Evolutionary conservation across 2,113 vertebrate species (phyloP).

Genomic region (Cyanistes caeruleus): DNA sequence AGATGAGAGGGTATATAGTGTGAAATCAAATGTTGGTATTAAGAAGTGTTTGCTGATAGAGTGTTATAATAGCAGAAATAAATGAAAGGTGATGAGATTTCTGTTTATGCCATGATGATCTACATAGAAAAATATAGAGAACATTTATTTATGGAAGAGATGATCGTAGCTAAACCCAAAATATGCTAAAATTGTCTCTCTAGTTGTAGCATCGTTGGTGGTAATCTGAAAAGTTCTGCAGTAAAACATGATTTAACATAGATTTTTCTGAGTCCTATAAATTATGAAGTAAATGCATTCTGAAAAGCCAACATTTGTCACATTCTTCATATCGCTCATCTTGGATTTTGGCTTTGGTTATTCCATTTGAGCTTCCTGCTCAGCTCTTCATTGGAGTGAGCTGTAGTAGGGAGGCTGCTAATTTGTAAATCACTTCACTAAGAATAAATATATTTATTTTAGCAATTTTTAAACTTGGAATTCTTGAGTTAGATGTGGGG

Average conservation of each 20-base stretch:
- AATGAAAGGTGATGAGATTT: neutral
- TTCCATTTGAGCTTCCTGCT: neutral
- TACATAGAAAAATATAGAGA: neutral
- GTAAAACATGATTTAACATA: neutral
- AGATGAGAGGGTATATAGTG: neutral
- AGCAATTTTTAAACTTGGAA: neutral
- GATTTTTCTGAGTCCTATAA: neutral
- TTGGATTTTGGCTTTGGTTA: neutral
- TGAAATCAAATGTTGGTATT: constrained; percentile 1
- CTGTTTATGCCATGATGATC: neutral
- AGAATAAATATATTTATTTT: neutral
- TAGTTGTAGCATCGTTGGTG: neutral
- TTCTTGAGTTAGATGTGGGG: neutral
- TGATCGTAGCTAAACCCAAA: neutral
- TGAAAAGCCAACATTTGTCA: neutral
- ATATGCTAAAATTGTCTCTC: neutral
- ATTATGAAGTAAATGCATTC: neutral
- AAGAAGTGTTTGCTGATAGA: neutral
- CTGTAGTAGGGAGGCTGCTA: neutral
- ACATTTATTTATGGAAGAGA: neutral
- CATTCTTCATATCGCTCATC: neutral
- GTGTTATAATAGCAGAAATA: neutral
- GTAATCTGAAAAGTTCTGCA: constrained; percentile 64
- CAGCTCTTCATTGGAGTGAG: neutral
- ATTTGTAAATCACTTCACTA: neutral